Base-by-base conservation (phyloP, 2,113 vertebrate species). In the Percina caprodes region DNA sequence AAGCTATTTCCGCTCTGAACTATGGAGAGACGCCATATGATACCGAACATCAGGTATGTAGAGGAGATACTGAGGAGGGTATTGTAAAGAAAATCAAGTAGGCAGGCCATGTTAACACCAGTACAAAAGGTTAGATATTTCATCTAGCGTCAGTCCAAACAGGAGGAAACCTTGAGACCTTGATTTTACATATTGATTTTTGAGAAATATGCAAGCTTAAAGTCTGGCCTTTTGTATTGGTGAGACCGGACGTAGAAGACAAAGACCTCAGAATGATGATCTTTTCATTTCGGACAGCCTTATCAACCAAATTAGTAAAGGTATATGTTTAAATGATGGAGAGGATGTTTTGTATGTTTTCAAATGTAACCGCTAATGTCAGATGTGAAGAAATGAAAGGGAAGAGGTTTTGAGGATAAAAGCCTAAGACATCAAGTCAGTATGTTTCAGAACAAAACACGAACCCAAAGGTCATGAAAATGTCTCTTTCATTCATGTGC, bases 1-100 rank as follows among this genome's bases (percentile, higher is more conserved):
- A 14, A 35, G 80, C 71, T 86, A 35, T 82, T 85, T 85, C 52
- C 42, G 7, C 48, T 81, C 59, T 74, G 55, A 79, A 77, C 48
- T 79, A 58, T 60, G 88, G 82, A 90, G 74, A 88, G 80, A 90
- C 30, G 85, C 89, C 90, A 92, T 90, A 91, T 89, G 85, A 88
- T 80, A 79, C 71, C 55, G 42, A 80, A 79, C 49, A 84, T 86
- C 82, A 75, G 84, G 75, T 86, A 76, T 84, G 75, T 65, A 63
- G 79, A 73, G 77, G 71, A 82, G 83, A 85, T 81, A 48, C 68
- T 58, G 51, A 68, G 77, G 68, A 83, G 77, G 70, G 80, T 69
- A 52, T n/a, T 67, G 56, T 74, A 23, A 63, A 77, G 54, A 54
- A 49, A 74, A 45, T 19, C 7, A 73, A 55, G 67, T 2, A 35